phyloP scores from a whole-genome alignment of 2,888 invertebrate genomes.

The Hirtodrosophila duncani region DNA sequence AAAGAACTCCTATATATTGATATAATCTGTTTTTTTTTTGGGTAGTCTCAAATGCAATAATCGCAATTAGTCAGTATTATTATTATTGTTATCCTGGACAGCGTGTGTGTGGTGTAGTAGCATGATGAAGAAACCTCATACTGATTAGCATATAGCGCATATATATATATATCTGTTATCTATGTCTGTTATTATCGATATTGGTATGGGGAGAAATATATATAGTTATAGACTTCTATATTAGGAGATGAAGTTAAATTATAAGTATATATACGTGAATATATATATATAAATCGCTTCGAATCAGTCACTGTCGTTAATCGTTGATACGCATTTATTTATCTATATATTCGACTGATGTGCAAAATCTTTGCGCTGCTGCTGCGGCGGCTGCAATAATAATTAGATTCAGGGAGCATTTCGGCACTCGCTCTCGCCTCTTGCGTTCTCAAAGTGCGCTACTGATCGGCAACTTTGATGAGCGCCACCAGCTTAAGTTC shows the following conservation, averaged over 20 bases:
- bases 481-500: no score
- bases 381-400: constrained; percentile 28
- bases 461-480: no score
- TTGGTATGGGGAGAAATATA: no score
- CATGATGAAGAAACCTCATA: constrained; percentile 62
- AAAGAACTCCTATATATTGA: constrained; percentile 52
- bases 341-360: constrained; percentile 25
- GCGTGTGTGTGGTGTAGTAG: constrained; percentile 63
- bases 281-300: constrained; percentile 16
- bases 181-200: constrained; percentile 12
- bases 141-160: constrained; percentile 31
- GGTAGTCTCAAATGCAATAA: constrained; percentile 50
- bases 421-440: no score
- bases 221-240: constrained; percentile 22
- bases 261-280: constrained; percentile 6
- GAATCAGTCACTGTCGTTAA: no score
- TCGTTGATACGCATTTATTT: neutral
- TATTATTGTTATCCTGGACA: constrained; percentile 51
- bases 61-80: constrained; percentile 29
- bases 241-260: constrained; percentile 25
- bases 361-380: constrained; percentile 46
- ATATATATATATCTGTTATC: constrained; percentile 34
- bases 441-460: constrained; percentile 47
- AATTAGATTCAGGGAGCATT: no score
- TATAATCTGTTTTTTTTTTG: constrained; percentile 36